phyloP scores from a whole-genome alignment of 2,113 vertebrate genomes.

The Ailuropoda melanoleuca region DNA sequence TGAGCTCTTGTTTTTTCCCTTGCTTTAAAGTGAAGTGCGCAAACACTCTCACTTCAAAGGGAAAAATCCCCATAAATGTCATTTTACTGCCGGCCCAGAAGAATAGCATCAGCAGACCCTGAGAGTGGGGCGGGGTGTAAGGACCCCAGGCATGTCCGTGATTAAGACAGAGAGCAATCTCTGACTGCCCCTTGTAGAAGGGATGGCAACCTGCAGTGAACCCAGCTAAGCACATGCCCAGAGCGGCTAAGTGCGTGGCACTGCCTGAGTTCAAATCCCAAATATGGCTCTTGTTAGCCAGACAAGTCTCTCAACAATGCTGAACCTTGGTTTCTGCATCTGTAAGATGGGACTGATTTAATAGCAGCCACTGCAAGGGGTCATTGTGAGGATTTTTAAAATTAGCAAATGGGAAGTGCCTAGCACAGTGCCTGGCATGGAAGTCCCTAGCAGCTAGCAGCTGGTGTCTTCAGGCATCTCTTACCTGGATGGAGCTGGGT shows the following conservation, averaged over 20 bases:
- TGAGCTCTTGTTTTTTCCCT: slow-evolving; percentile 60
- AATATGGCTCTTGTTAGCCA: neutral
- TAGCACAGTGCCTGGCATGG: neutral
- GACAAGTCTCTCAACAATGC: neutral
- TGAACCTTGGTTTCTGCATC: neutral
- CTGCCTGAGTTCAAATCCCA: neutral
- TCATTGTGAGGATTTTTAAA: neutral
- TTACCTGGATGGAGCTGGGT: neutral
- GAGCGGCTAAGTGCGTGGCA: neutral
- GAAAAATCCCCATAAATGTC: slow-evolving; percentile 71
- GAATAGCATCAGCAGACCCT: slow-evolving; percentile 65
- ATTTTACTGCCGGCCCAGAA: slow-evolving; percentile 66
- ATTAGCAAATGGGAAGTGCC: neutral
- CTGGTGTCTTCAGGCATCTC: neutral
- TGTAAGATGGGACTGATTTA: neutral
- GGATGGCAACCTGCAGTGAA: neutral
- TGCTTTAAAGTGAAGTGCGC: slow-evolving; percentile 71
- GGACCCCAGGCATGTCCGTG: slow-evolving; percentile 43
- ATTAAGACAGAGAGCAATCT: neutral
- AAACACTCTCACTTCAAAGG: slow-evolving; percentile 77
- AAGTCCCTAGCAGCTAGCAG: neutral
- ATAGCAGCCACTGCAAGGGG: neutral
- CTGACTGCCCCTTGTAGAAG: neutral
- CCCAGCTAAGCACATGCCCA: neutral
- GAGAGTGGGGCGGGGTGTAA: neutral